phyloP scores from a whole-genome alignment of 1,140 invertebrate species.

The Eufriesea mexicana region DNA sequence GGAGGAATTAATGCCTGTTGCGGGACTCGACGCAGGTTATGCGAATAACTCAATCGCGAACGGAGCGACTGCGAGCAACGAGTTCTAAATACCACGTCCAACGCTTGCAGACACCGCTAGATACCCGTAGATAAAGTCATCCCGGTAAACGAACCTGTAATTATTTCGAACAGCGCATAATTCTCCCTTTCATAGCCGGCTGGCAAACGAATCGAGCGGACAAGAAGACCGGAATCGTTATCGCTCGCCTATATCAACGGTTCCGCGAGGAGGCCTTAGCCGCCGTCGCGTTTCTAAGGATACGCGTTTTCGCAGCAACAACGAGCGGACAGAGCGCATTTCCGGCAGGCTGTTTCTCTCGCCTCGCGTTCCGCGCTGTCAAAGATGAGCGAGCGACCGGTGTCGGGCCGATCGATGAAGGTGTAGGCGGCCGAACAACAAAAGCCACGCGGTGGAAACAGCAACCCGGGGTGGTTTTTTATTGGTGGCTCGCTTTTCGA shows the following conservation, averaged over 20 bases:
- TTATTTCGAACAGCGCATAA: not conserved
- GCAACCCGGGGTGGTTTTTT: constrained; percentile 57
- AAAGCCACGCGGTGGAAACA: constrained; percentile 57
- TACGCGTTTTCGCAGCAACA: not conserved
- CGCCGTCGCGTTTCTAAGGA: constrained; percentile 7
- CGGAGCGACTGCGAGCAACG: not conserved
- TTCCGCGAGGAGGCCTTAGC: not conserved
- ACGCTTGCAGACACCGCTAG: not conserved
- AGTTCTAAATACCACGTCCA: not conserved
- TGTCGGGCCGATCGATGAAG: constrained; percentile 63
- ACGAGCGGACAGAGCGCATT: not conserved
- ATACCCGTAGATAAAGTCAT: not conserved
- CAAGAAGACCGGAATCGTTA: not conserved
- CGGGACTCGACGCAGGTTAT: not conserved
- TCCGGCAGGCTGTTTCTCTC: constrained; percentile 26
- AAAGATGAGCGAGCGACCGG: constrained; percentile 54
- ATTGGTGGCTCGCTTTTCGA: constrained; percentile 55
- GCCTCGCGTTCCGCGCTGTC: constrained; percentile 49
- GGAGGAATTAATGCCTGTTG: not conserved
- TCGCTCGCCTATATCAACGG: not conserved
- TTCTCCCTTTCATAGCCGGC: not conserved
- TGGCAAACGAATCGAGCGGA: not conserved
- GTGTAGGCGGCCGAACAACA: constrained; percentile 62
- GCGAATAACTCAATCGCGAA: not conserved
- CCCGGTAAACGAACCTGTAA: not conserved